Percentiles rank a stretch among this genome's conserved stretches.
Evolutionary conservation across 2,113 vertebrate species (phyloP).

Genomic region (Coptodon bakossiorum): DNA sequence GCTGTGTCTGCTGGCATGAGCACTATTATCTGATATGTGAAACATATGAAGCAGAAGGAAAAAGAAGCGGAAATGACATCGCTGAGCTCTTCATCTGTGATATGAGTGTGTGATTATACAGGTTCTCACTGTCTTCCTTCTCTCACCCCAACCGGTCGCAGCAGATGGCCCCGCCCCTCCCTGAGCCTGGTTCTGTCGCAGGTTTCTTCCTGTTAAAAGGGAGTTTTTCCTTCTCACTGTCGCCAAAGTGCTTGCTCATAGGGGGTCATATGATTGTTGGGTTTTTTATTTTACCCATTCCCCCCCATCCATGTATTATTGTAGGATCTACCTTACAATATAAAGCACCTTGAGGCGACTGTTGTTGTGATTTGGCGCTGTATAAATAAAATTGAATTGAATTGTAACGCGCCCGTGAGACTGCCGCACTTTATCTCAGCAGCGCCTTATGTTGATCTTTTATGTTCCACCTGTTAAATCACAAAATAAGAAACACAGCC

Average conservation of each 20-base stretch:
- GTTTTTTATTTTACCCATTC: fast-evolving
- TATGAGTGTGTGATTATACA: background rate
- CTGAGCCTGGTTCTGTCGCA: fast-evolving
- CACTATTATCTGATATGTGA: background rate
- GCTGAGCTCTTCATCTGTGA: background rate
- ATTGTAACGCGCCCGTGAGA: fast-evolving
- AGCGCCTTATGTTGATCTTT: background rate
- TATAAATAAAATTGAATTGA: background rate
- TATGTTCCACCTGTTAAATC: background rate
- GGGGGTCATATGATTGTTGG: background rate
- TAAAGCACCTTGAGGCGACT: fast-evolving
- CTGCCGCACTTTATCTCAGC: background rate
- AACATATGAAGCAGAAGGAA: background rate
- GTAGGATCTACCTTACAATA: fast-evolving
- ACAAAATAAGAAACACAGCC: background rate
- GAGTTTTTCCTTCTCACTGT: background rate
- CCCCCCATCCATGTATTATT: fast-evolving
- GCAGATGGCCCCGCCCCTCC: background rate
- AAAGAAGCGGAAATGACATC: background rate
- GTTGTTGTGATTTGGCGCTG: background rate
- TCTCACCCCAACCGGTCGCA: fast-evolving
- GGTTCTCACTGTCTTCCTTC: background rate
- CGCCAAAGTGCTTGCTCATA: background rate
- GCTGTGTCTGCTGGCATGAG: background rate
- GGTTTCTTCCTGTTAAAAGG: background rate